Percentiles rank a stretch among this genome's conserved stretches.
Conservation (phyloP, 2,888 invertebrate species). For the Bombylius major region DNA sequence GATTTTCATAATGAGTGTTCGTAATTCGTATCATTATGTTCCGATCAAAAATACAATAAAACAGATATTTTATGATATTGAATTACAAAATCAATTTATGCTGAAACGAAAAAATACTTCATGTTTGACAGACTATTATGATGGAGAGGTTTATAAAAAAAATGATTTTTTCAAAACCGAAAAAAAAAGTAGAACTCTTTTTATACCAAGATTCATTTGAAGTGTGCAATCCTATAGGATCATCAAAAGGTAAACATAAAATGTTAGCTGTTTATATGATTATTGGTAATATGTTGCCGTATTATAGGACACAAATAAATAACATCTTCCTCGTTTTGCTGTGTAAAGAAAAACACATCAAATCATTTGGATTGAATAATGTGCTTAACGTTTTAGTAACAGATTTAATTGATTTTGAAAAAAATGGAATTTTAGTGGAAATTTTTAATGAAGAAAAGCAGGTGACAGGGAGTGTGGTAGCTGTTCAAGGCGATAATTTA, state of each 20-base stretch:
- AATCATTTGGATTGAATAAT: constrained; percentile 2
- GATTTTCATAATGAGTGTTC: neutral
- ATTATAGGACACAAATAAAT: neutral
- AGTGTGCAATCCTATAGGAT: constrained; percentile 8
- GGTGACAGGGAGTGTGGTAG: neutral
- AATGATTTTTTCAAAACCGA: neutral
- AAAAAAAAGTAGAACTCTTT: neutral
- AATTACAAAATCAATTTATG: neutral
- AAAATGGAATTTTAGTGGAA: neutral
- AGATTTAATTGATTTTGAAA: constrained; percentile 9
- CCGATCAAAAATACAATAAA: neutral
- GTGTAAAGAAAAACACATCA: constrained; percentile 7
- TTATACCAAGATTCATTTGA: constrained; percentile 10
- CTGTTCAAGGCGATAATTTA: constrained; percentile 12
- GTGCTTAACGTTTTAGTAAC: constrained; percentile 1
- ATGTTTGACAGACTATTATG: neutral
- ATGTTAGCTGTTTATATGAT: constrained; percentile 8
- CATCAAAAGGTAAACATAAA: constrained; percentile 9
- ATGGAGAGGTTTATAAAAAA: neutral
- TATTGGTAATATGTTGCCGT: neutral
- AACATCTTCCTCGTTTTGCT: neutral
- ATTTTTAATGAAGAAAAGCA: neutral
- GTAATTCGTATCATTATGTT: neutral
- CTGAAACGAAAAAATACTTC: neutral
- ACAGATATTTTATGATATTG: neutral